These are phyloP conservation scores for Drosophila macrospina DNA, from an alignment of 2,888 invertebrate species.

Conservation along the genomic window DNA sequence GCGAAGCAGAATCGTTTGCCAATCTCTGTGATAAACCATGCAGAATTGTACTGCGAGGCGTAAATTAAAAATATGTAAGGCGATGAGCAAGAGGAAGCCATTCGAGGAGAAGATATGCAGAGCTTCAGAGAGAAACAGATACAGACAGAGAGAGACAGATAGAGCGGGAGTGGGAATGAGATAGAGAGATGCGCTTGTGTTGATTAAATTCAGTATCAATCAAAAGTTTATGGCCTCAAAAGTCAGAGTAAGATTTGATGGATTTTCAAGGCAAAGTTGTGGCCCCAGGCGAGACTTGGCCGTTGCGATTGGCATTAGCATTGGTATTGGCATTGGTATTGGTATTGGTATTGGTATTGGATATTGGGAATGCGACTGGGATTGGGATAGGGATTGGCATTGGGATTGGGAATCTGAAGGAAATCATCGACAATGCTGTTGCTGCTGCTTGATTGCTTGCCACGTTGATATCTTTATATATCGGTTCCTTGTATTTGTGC, in stretches of 20 bases:
- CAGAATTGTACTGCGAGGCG: slow-evolving; percentile 76
- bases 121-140: slow-evolving; percentile 1
- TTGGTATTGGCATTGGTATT: slow-evolving; percentile 22
- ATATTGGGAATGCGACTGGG: no score
- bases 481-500: slow-evolving; percentile 66
- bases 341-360: slow-evolving; percentile 2
- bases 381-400: slow-evolving; percentile 16
- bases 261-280: slow-evolving; percentile 67
- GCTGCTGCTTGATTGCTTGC: slow-evolving; percentile 72
- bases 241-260: slow-evolving; percentile 75
- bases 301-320: slow-evolving; percentile 17
- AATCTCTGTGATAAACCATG: slow-evolving; percentile 81
- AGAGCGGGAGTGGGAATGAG: slow-evolving; percentile 2
- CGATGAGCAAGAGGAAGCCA: slow-evolving; percentile 25
- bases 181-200: slow-evolving; percentile 59
- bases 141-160: slow-evolving; percentile 14
- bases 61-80: slow-evolving; percentile 77
- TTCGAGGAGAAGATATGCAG: slow-evolving; percentile 22
- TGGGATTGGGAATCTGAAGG: slow-evolving; percentile 49
- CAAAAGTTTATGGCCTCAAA: slow-evolving; percentile 82
- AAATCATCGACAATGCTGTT: slow-evolving; percentile 63
- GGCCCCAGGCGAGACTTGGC: slow-evolving; percentile 52
- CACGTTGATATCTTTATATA: slow-evolving; percentile 73
- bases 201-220: slow-evolving; percentile 82
- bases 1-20: slow-evolving; percentile 78